Conservation (phyloP, 2,113 vertebrate species). For the Actenoides hombroni region DNA sequence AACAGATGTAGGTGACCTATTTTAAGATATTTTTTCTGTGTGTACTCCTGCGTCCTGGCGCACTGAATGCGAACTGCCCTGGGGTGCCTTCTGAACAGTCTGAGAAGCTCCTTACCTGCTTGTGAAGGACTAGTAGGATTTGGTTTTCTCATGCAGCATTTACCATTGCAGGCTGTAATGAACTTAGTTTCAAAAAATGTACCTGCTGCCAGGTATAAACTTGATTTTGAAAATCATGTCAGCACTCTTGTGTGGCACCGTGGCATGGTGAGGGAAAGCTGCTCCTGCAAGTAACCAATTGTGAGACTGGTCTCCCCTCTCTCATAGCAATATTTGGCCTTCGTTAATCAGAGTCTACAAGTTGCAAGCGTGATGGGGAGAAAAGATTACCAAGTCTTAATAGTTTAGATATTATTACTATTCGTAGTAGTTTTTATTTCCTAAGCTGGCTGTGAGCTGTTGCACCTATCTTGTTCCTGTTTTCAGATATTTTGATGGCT, state of each 20-base stretch:
- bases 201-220: not conserved
- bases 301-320: not conserved
- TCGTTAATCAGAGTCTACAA: not conserved
- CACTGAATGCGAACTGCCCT: not conserved
- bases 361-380: not conserved
- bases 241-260: not conserved
- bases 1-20: not conserved
- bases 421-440: not conserved
- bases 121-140: not conserved
- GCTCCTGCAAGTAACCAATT: fast-evolving
- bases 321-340: not conserved
- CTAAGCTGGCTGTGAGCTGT: not conserved
- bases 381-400: not conserved
- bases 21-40: not conserved
- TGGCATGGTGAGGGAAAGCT: not conserved
- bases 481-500: not conserved
- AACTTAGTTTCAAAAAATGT: not conserved
- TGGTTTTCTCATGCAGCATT: not conserved
- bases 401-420: not conserved
- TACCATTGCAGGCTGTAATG: not conserved
- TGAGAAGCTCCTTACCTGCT: fast-evolving
- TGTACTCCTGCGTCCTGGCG: not conserved
- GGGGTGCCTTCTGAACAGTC: not conserved
- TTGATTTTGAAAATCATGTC: not conserved
- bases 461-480: not conserved